phyloP scores from a whole-genome alignment of 2,113 vertebrate species.

The Mormoops blainvillei region DNA sequence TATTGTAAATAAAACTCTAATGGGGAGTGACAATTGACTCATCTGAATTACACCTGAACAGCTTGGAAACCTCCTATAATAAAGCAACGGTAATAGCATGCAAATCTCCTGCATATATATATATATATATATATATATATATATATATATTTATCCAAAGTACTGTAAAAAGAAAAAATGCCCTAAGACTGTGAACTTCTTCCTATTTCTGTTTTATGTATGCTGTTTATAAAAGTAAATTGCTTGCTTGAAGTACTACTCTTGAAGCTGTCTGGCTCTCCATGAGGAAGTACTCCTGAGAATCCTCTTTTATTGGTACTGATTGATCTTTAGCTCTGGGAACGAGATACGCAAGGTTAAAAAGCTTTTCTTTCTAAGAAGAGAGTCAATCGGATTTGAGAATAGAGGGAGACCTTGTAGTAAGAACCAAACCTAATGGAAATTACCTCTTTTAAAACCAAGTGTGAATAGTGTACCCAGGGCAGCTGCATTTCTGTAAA shows the following conservation, averaged over 20 bases:
- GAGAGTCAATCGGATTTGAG: conserved; percentile 76
- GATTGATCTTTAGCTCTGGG: conserved; percentile 71
- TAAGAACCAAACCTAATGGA: conserved; percentile 59
- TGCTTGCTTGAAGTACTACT: conserved; percentile 71
- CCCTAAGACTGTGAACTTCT: conserved; percentile 22
- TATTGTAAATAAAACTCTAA: conserved; percentile 4
- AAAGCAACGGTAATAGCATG: conserved; percentile 62
- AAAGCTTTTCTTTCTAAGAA: conserved; percentile 74
- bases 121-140: no score
- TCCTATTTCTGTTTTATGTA: conserved; percentile 75
- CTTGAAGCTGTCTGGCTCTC: conserved; percentile 68
- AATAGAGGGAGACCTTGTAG: conserved; percentile 66
- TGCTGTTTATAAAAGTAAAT: conserved; percentile 77
- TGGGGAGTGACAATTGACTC: conserved; percentile 27
- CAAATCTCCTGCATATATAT: conserved; percentile 62
- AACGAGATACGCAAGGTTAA: conserved; percentile 75
- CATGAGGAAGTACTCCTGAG: conserved; percentile 62
- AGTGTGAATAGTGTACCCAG: conserved; percentile 42
- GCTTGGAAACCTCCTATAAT: conserved; percentile 51
- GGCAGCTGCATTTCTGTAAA: conserved; percentile 48
- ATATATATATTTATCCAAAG: no score
- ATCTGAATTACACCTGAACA: conserved; percentile 46
- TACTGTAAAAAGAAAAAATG: conserved; percentile 55
- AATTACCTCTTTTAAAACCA: conserved; percentile 59
- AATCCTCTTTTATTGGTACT: conserved; percentile 72